phyloP scores from a whole-genome alignment of 2,113 vertebrate genomes.

The Psephotus haematonotus region DNA sequence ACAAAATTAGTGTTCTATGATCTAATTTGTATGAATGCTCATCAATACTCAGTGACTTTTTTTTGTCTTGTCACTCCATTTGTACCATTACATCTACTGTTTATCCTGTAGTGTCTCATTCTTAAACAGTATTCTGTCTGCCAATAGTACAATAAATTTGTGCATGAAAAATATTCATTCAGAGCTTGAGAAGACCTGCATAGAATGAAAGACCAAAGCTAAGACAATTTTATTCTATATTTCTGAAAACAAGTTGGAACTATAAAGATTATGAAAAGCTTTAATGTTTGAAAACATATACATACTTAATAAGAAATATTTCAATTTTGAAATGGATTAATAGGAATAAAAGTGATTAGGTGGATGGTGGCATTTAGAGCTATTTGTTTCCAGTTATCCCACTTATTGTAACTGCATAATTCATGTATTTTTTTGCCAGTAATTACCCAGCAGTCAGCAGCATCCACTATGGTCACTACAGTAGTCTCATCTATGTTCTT shows the following conservation, averaged over 20 bases:
- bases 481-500: background rate
- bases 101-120: background rate
- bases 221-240: background rate
- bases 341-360: background rate
- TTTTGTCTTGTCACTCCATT: background rate
- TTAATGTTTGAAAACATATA: background rate
- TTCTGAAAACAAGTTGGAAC: background rate
- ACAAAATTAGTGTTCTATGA: background rate
- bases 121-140: background rate
- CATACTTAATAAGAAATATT: background rate
- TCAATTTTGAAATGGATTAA: background rate
- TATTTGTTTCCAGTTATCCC: background rate
- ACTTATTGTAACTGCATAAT: background rate
- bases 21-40: background rate
- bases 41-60: rapidly evolving
- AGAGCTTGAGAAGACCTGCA: background rate
- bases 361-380: background rate
- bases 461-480: background rate
- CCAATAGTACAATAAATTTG: background rate
- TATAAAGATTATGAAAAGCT: background rate
- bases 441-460: background rate
- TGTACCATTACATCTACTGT: background rate
- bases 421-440: background rate
- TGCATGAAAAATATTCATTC: background rate
- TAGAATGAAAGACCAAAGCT: background rate